Conservation (phyloP, 2,888 invertebrate species). For the Harpalus rufipes region DNA sequence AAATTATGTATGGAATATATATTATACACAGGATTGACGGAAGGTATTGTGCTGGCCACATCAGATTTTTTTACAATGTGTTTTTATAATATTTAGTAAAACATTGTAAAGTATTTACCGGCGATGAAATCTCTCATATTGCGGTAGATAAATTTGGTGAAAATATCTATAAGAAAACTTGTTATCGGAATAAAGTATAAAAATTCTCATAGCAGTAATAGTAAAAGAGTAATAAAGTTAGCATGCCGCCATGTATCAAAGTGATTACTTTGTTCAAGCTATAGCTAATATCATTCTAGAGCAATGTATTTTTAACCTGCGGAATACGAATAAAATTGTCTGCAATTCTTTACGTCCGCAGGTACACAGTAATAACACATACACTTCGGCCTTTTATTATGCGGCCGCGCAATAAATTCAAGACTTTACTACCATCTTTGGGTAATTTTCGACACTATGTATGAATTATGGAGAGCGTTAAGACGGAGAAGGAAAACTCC, state of each 20-base stretch:
- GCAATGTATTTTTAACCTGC: slow-evolving; percentile 43
- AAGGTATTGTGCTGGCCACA: no score
- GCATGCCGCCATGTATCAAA: slow-evolving; percentile 29
- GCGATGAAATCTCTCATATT: background rate
- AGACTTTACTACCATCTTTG: slow-evolving; percentile 65
- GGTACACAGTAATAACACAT: slow-evolving; percentile 59
- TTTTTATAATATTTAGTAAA: no score
- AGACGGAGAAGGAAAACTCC: slow-evolving; percentile 10
- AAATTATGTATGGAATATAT: no score
- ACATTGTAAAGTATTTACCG: no score
- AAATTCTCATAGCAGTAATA: slow-evolving; percentile 11
- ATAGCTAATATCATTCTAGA: slow-evolving; percentile 42
- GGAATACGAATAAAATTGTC: slow-evolving; percentile 42
- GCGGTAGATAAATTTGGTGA: background rate
- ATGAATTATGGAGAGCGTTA: slow-evolving; percentile 64
- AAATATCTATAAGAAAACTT: slow-evolving; percentile 22
- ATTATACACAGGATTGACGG: no score
- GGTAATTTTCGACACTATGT: slow-evolving; percentile 67
- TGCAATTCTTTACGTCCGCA: slow-evolving; percentile 58
- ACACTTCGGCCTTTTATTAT: slow-evolving; percentile 49
- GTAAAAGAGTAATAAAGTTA: slow-evolving; percentile 18
- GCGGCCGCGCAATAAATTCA: slow-evolving; percentile 60
- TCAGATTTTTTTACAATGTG: no score
- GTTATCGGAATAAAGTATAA: slow-evolving; percentile 39
- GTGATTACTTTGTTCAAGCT: slow-evolving; percentile 48